Evolutionary conservation across 1,140 invertebrate species (phyloP), one percentile per base, ranked within the genome.

Genomic region (Heterodera schachtii): DNA sequence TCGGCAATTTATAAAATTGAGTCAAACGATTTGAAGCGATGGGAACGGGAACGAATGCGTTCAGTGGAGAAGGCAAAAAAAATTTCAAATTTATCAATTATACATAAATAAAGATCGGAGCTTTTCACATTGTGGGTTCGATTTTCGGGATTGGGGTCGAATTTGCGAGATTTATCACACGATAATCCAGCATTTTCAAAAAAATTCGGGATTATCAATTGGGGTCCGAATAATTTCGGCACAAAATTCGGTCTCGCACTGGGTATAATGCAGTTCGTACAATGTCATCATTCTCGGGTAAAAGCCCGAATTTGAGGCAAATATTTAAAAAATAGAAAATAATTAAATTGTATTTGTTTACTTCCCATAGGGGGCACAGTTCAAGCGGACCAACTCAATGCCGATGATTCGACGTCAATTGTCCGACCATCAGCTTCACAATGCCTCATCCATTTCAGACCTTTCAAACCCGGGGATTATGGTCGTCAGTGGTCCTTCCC

Each of bases 1-100:
- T 89, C 88, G 5, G 86, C 89, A 8, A 80, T 89, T n/a, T 89
- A 89, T 73, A 81, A 83, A 82, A 84, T 89, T 19, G 89, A 89
- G 67, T 90, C 88, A 7, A 70, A 74, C n/a, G 84, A 82, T 41
- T 79, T 89, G 64, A 80, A 80, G 31, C 83, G 90, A 79, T 90
- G 84, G 86, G 88, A 89, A 77, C 74, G 81, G 46, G 82, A 90
- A 43, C 41, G 49, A 67, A 86, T 86, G 85, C 75, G 77, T 44
- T 73, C 67, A 11, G 44, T 86, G 13, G 21, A 69, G 57, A 75
- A 75, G 46, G 78, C 78, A 75, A 41, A 44, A 31, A 31, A 43
- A 11, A 64, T 64, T 64, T 60, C 49, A 52, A 66, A 74, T 46
- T 64, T 64, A 16, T 64, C n/a, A 52, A 52, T 52, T 52, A 6